Evolutionary conservation across 2,113 vertebrate species (phyloP), one percentile per base, ranked within the genome.

Genomic region (Oryzias javanicus): DNA sequence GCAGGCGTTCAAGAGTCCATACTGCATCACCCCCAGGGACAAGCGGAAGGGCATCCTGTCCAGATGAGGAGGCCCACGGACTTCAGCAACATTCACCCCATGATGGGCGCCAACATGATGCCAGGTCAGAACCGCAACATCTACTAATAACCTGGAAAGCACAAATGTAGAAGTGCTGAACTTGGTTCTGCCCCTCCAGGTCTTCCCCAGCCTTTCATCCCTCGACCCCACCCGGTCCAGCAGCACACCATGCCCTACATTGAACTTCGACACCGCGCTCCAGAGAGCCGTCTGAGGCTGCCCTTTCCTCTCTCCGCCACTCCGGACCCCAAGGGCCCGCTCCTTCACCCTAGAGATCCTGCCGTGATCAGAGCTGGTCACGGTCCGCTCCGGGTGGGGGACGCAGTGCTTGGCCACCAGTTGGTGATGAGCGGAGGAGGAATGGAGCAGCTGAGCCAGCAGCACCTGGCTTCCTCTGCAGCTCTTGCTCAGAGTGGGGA

Each of bases 211-310:
- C 92, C 93, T 42, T 95, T 95, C 55, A 87, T 92, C 45, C 92
- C 93, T 0, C 93, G 91, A 62, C 86, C 92, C 18, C 86, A 94
- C 22, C 89, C 92, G 0, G 80, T 94, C 20, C 95, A 94, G 67
- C 96, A 96, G 64, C 96, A 97, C 83, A 94, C 92, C 72, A 88
- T 95, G 64, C 95, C 95, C 0, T 99, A 95, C 71, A 99, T 98
- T 0, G 97, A 98, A 76, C 84, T 98, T 15, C 91, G 96, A 0
- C 97, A 98, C 66, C 88, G 94, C 17, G 71, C 91, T 46, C 94
- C 95, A 0, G 95, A 97, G 1, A 92, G 90, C 41, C 90, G 96
- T 45, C 88, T 94, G 0, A 86, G 93, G 52, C 77, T 94, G 58
- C 91, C 94, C 29, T 96, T 94, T 41, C 79, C 54, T 5, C 81